Evolutionary conservation across 2,888 invertebrate species (phyloP), one percentile per base, ranked within the genome.

Genomic region (Carpatolechia fugitivella): DNA sequence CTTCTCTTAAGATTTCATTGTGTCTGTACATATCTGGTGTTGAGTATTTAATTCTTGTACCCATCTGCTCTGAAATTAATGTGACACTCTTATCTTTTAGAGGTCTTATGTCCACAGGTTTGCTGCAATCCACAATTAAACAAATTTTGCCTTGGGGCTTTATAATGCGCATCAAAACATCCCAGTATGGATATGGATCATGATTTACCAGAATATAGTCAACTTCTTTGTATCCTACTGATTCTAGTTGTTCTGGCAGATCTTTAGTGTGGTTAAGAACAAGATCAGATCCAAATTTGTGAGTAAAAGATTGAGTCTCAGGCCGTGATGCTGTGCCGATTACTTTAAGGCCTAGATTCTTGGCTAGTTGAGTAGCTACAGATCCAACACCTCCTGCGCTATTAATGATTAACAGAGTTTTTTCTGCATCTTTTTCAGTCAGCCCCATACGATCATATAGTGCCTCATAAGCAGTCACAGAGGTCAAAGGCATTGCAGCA

Each of bases 351-450:
- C 85, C 86, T 11, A 82, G 63, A 57, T 80, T 74, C 57, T 78
- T 83, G 0, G 78, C 85, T 7, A 88, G 57, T 59, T 89, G 89
- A 14, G 82, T 75, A 7, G 88, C 87, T 0, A 88, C 67, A 5
- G 86, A 80, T 0, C 89, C 89, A 0, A 88, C 88, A 20, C 89
- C 89, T 0, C 88, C 89, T 1, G 80, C 83, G 60, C 88, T 89
- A 55, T 88, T 89, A 41, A 89, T 81, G 24, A 89, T 74, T 48
- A 88, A 65, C 7, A 89, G 61, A 18, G 80, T 68, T 60, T 82
- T 88, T 1, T 82, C 85, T 60, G 70, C 78, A 62, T 87, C 86
- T 56, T 82, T 83, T 16, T 80, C 79, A 11, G 85, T 73, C n/a
- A 89, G 36, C 16, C 72, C 54, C 38, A 89, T 59, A 2, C 87